Percentiles rank a stretch among this genome's conserved stretches.
Evolutionary conservation across 2,797 vertebrate species (phyloP).

Genomic region (Dermochelys coriacea): DNA sequence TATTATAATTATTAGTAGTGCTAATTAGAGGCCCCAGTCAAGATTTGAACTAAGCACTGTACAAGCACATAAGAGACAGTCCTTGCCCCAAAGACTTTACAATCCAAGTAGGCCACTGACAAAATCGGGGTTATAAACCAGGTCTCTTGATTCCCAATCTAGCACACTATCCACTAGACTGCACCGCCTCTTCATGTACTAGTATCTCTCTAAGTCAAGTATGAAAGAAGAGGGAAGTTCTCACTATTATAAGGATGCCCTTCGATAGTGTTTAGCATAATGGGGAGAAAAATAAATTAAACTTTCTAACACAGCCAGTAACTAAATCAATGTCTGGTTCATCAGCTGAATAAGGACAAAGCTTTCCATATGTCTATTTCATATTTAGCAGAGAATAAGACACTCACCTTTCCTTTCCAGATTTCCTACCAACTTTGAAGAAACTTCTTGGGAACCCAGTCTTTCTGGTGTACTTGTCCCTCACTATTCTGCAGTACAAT

Average conservation of each 20-base stretch:
- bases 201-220: background rate
- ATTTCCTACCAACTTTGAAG: slow-evolving; percentile 87
- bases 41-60: background rate
- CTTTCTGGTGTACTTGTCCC: slow-evolving; percentile 85
- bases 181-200: background rate
- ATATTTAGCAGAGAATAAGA: slow-evolving; percentile 37
- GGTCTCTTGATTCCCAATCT: background rate
- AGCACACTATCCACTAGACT: background rate
- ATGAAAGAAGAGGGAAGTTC: background rate
- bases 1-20: too few relatives aligned
- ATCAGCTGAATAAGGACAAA: background rate
- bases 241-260: background rate
- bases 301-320: background rate
- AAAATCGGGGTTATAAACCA: accelerated
- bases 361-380: background rate
- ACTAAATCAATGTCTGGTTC: slow-evolving; percentile 1
- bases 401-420: slow-evolving; percentile 76
- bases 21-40: background rate
- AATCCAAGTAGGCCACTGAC: background rate
- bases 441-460: slow-evolving; percentile 85
- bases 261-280: background rate
- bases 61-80: too few relatives aligned
- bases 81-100: background rate
- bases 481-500: slow-evolving; percentile 85
- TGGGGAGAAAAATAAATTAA: background rate